phyloP scores from a whole-genome alignment of 1,140 invertebrate species.

The Hesperophylax magnus region DNA sequence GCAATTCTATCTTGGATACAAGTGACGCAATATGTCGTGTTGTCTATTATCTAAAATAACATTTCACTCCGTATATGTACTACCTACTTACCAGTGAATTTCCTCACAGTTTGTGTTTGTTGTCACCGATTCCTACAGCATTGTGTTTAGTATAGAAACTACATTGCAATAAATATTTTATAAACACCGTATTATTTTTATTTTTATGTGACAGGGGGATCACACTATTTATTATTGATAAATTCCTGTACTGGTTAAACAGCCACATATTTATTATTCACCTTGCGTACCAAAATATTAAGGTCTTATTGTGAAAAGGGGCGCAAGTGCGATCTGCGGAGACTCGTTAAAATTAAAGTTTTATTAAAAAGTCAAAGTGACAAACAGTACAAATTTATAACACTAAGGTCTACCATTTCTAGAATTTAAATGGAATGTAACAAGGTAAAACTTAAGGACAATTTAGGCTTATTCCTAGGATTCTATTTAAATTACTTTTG shows the following conservation, averaged over 20 bases:
- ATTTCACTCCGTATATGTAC: no score
- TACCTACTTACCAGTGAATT: no score
- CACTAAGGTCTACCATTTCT: background rate
- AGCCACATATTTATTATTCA: background rate
- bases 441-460: no score
- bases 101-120: no score
- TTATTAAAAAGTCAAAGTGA: background rate
- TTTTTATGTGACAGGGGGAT: background rate
- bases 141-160: slow-evolving; percentile 9
- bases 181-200: background rate
- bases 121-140: slow-evolving; percentile 17
- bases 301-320: slow-evolving; percentile 7
- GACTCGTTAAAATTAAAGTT: background rate
- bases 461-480: no score
- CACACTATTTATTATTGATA: slow-evolving; percentile 26
- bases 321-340: slow-evolving; percentile 18
- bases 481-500: no score
- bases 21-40: no score
- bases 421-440: no score
- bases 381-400: background rate
- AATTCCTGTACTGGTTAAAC: background rate
- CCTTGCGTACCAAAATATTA: slow-evolving; percentile 1
- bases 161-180: slow-evolving; percentile 1
- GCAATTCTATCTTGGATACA: no score
- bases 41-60: no score